Base-by-base conservation (phyloP, 2,888 invertebrate genomes). In the Hydrotaea diabolus region DNA sequence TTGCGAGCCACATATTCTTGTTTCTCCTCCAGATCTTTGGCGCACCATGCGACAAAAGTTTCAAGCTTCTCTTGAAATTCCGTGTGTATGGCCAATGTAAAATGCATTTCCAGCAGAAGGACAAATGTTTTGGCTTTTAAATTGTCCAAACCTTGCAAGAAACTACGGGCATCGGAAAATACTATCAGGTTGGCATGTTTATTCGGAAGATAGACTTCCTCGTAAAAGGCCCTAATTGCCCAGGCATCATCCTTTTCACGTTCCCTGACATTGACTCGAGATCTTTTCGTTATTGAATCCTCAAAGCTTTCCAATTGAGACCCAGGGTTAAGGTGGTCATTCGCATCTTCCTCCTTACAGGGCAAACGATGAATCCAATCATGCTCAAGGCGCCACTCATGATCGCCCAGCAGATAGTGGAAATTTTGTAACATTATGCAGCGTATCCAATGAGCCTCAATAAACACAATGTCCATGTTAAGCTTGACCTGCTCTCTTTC, bases 381-480 rank as follows among this genome's bases (percentile, higher is more conserved):
- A 64, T 92, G 26, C 66, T 90, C 87, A 2, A 88, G 80, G 0
- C 92, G 91, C 92, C 92, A 92, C 26, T 90, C 91, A 59, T 89
- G 88, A 26, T 91, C 91, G 0, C 90, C 91, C n/a, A 92, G 80
- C 13, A 92, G 83, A 78, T 92, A 92, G 17, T 92, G 92, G 53
- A 92, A 92, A 79, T 92, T 92, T 86, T 92, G 92, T 73, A 92
- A 66, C 88, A 92, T 91, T 0, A 89, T 89, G 19, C 91, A 89
- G 0, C 89, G 89, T 57, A 91, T 90, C 91, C 91, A 92, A 74
- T 91, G 90, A 2, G 90, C 90, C 80, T 92, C 92, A 19, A 90
- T 90, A 31, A 91, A 92, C 3, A 92, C 91, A 59, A 92, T 92
- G 46, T 92, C 90, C 91, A 92, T 91, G 77, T 91, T 92, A 1